These are phyloP conservation scores for Chalcosyrphus nemorum DNA, from an alignment of 2,888 invertebrate species.

Conservation along the genomic window DNA sequence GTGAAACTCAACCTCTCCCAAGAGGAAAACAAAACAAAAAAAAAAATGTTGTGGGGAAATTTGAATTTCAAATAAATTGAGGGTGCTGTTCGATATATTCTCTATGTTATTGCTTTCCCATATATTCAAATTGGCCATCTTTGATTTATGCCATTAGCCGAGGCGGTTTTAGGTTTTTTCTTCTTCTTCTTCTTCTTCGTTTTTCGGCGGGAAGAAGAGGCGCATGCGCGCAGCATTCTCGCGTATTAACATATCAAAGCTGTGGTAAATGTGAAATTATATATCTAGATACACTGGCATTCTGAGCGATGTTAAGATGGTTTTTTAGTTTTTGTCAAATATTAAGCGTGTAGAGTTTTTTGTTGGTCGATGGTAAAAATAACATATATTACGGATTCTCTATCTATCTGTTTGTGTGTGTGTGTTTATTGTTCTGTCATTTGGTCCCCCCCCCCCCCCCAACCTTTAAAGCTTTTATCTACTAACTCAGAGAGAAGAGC, in stretches of 20 bases:
- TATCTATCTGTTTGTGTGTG: slow-evolving; percentile 37
- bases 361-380: too few relatives aligned
- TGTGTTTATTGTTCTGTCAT: slow-evolving; percentile 46
- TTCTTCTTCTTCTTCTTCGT: too few relatives aligned
- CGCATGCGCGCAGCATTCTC: slow-evolving; percentile 1
- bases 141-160: slow-evolving; percentile 68
- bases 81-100: slow-evolving; percentile 71
- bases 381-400: slow-evolving; percentile 55
- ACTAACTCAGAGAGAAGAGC: background rate
- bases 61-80: slow-evolving; percentile 72
- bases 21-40: too few relatives aligned
- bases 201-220: slow-evolving; percentile 26
- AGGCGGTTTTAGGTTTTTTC: background rate
- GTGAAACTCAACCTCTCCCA: background rate
- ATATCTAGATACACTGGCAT: slow-evolving; percentile 38
- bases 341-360: slow-evolving; percentile 41
- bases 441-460: too few relatives aligned
- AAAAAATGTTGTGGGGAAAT: too few relatives aligned
- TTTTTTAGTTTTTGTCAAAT: slow-evolving; percentile 26
- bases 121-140: slow-evolving; percentile 72
- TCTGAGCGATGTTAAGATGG: slow-evolving; percentile 12
- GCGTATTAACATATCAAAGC: slow-evolving; percentile 71
- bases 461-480: slow-evolving; percentile 44
- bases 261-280: slow-evolving; percentile 63
- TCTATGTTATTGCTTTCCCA: slow-evolving; percentile 63